phyloP scores from a whole-genome alignment of 2,797 vertebrate genomes.

The Bucorvus abyssinicus region DNA sequence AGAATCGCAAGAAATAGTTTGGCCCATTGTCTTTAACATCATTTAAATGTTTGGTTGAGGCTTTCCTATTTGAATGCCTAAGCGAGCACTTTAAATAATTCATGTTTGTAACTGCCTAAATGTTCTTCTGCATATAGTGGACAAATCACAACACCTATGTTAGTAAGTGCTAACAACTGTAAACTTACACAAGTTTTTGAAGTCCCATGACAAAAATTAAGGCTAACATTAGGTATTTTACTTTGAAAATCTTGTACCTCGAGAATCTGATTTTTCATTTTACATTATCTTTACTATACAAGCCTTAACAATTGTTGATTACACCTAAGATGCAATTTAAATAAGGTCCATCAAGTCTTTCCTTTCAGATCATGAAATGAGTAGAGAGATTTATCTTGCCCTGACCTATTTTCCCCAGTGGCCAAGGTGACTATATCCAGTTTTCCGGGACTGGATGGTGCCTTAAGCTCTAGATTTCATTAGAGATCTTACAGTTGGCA shows the following conservation, averaged over 20 bases:
- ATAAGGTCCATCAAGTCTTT: not conserved
- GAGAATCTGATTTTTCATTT: not conserved
- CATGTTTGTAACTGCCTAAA: not conserved
- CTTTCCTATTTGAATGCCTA: not conserved
- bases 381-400: not conserved
- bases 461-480: not conserved
- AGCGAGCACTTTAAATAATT: not conserved
- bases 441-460: not conserved
- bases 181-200: not conserved
- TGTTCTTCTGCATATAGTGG: not conserved
- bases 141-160: not conserved
- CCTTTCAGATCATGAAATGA: not conserved
- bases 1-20: not conserved
- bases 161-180: not conserved
- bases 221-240: not conserved
- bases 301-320: not conserved
- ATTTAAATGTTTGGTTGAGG: not conserved
- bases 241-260: not conserved
- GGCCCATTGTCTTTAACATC: not conserved
- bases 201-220: not conserved
- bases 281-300: not conserved
- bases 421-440: not conserved
- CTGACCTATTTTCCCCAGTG: not conserved
- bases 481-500: not conserved
- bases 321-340: not conserved